Conservation (phyloP, 1,140 invertebrate species). For the Plutomurus gul region DNA sequence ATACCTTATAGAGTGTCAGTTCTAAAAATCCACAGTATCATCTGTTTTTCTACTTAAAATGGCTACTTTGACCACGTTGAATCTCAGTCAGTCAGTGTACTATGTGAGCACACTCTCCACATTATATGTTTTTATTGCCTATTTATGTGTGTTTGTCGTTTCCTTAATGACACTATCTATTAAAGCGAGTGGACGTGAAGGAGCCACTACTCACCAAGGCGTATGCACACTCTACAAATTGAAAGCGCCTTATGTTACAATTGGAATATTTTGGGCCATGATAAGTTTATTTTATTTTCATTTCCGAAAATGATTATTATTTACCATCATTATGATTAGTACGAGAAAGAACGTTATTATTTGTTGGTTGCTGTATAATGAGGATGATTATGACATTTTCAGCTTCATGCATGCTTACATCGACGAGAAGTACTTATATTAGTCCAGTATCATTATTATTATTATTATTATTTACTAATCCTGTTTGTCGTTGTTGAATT, state of each 20-base stretch:
- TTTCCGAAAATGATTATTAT: constrained; percentile 30
- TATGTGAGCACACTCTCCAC: no score
- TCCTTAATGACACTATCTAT: neutral
- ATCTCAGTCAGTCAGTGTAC: neutral
- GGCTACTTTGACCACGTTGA: neutral
- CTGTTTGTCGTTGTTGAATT: constrained; percentile 21
- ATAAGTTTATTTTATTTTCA: constrained; percentile 32
- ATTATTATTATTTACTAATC: constrained; percentile 11
- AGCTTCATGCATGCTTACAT: constrained; percentile 21
- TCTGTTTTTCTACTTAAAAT: no score
- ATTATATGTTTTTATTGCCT: no score
- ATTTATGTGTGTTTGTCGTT: neutral
- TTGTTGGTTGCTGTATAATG: neutral
- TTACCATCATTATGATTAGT: constrained; percentile 6
- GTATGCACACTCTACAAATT: no score
- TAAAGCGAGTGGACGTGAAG: no score
- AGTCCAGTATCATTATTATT: constrained; percentile 5
- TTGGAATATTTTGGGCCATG: constrained; percentile 24
- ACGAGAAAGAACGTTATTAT: constrained; percentile 19
- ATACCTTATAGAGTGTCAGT: no score
- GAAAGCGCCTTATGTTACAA: no score
- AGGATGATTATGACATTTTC: constrained; percentile 35
- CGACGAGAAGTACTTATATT: constrained; percentile 14
- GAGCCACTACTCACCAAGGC: no score
- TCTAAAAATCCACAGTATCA: no score